These are phyloP conservation scores for Amaurobius ferox DNA, from an alignment of 2,888 invertebrate species.

Conservation along the genomic window DNA sequence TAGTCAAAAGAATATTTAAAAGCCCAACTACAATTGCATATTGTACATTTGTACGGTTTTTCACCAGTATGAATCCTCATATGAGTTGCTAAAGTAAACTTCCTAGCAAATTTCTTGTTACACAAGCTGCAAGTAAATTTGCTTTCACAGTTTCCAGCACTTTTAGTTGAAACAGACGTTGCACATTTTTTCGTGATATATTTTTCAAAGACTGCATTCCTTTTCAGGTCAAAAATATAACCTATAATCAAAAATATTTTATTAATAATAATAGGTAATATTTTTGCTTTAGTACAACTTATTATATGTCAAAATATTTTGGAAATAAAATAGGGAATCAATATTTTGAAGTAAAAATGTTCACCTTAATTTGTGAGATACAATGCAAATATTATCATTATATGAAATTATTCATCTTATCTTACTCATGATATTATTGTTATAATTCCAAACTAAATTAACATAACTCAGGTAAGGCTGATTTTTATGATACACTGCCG, in stretches of 20 bases:
- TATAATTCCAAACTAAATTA: no score
- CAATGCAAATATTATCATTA: no score
- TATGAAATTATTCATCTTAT: no score
- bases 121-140: slow-evolving; percentile 8
- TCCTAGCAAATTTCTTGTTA: slow-evolving; percentile 20
- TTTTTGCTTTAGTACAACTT: no score
- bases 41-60: slow-evolving; percentile 27
- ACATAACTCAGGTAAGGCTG: no score
- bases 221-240: neutral
- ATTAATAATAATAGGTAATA: no score
- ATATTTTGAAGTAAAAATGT: no score
- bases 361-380: no score
- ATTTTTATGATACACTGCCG: no score
- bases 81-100: slow-evolving; percentile 24
- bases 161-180: neutral
- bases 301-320: no score
- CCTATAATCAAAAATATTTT: neutral
- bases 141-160: neutral
- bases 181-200: neutral
- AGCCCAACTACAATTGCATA: slow-evolving; percentile 26
- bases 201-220: neutral
- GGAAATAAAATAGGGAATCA: no score
- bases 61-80: slow-evolving; percentile 45
- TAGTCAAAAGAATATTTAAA: slow-evolving; percentile 42
- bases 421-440: no score